These are phyloP conservation scores for Mormoops blainvillei DNA, from an alignment of 2,113 vertebrate species.

Conservation along the genomic window DNA sequence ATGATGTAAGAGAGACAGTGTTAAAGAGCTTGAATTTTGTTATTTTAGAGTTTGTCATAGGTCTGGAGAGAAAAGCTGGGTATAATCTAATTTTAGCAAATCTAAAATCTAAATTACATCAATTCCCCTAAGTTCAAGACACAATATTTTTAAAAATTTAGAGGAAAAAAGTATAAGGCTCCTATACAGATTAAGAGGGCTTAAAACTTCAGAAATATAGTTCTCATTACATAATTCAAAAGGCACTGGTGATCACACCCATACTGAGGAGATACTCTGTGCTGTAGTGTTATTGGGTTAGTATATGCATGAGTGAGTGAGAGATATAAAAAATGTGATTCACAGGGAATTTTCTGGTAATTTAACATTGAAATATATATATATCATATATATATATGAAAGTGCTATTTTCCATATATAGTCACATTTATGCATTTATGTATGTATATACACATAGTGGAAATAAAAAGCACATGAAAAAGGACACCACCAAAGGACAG, in stretches of 20 bases:
- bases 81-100: conserved; percentile 40
- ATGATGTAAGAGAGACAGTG: conserved; percentile 7
- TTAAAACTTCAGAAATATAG: conserved; percentile 16
- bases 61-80: conserved; percentile 3
- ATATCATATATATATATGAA: neutral
- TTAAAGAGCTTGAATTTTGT: conserved; percentile 28
- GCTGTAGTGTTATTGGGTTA: neutral
- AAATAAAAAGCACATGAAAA: neutral
- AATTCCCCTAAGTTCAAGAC: conserved; percentile 24
- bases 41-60: conserved; percentile 36
- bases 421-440: neutral
- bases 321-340: neutral
- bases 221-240: conserved; percentile 28
- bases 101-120: conserved; percentile 28
- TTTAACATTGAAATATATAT: conserved; percentile 10
- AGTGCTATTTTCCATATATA: neutral
- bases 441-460: neutral
- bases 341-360: neutral
- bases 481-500: neutral
- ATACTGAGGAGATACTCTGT: neutral
- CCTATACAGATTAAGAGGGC: neutral
- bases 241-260: neutral
- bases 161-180: neutral
- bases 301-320: neutral
- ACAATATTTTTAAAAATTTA: neutral